Conservation (phyloP, 2,113 vertebrate species). For the Platysternon megacephalum region DNA sequence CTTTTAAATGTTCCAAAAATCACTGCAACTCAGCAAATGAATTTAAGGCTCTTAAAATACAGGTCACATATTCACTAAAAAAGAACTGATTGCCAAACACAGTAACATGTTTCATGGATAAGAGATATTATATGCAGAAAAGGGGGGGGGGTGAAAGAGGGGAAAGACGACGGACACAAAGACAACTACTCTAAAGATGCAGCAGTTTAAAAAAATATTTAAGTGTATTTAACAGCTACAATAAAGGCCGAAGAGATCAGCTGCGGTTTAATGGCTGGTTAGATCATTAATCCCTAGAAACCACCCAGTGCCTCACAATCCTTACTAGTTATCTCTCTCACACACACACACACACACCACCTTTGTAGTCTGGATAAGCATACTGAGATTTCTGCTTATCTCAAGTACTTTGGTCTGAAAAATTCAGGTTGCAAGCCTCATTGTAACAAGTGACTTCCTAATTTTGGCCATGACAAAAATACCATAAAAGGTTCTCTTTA, state of each 20-base stretch:
- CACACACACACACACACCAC: neutral
- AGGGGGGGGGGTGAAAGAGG: neutral
- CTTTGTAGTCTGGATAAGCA: neutral
- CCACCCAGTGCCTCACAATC: neutral
- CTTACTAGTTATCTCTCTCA: neutral
- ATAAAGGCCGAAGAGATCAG: neutral
- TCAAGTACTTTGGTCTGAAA: neutral
- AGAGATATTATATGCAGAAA: neutral
- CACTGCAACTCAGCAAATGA: neutral
- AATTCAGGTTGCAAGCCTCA: neutral
- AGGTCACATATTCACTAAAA: neutral
- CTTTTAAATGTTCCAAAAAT: neutral
- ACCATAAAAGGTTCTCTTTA: accelerated
- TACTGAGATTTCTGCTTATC: neutral
- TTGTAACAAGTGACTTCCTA: neutral
- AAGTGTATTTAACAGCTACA: neutral
- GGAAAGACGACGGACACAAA: neutral
- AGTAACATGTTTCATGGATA: neutral
- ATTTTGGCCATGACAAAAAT: neutral
- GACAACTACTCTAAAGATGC: neutral
- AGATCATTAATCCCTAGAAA: neutral
- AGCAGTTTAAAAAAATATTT: neutral
- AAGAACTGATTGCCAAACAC: neutral
- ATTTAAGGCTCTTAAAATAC: neutral
- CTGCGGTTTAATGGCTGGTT: neutral